These are phyloP conservation scores for Microctonus aethiopoides DNA, from an alignment of 2,888 invertebrate species.

Conservation along the genomic window DNA sequence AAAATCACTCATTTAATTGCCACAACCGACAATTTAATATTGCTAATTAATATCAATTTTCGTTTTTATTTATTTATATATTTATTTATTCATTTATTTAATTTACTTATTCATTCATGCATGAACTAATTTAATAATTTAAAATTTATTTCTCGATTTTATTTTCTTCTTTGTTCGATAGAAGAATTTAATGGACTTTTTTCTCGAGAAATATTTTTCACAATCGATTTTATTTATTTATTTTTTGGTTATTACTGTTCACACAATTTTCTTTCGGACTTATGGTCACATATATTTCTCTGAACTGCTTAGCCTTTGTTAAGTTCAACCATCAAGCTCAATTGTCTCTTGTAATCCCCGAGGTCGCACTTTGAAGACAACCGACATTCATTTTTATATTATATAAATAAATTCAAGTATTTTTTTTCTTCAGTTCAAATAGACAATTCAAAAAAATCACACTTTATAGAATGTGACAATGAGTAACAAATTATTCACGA, in stretches of 20 bases:
- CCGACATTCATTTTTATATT: not conserved
- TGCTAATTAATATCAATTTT: not conserved
- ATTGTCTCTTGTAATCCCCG: slow-evolving; percentile 46
- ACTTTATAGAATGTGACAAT: not conserved
- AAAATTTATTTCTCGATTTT: not conserved
- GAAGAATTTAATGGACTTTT: not conserved
- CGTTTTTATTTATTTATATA: not conserved
- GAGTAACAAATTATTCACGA: not conserved
- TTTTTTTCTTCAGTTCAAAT: no score
- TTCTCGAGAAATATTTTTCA: not conserved
- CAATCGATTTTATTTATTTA: slow-evolving; percentile 3
- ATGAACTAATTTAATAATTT: not conserved
- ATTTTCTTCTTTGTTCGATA: not conserved
- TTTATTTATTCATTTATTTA: no score
- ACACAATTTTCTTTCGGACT: slow-evolving; percentile 32
- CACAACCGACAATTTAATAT: not conserved
- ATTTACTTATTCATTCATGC: not conserved
- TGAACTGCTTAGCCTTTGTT: slow-evolving; percentile 43
- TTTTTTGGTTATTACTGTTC: slow-evolving; percentile 6
- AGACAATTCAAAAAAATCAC: not conserved
- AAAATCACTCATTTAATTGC: not conserved
- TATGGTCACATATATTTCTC: not conserved
- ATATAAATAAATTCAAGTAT: not conserved
- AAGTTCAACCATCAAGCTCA: slow-evolving; percentile 54
- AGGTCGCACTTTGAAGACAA: not conserved